Percentiles rank a stretch among this genome's conserved stretches.
Evolutionary conservation across 2,888 invertebrate species (phyloP).

Genomic region (Drosophila aldrichi): DNA sequence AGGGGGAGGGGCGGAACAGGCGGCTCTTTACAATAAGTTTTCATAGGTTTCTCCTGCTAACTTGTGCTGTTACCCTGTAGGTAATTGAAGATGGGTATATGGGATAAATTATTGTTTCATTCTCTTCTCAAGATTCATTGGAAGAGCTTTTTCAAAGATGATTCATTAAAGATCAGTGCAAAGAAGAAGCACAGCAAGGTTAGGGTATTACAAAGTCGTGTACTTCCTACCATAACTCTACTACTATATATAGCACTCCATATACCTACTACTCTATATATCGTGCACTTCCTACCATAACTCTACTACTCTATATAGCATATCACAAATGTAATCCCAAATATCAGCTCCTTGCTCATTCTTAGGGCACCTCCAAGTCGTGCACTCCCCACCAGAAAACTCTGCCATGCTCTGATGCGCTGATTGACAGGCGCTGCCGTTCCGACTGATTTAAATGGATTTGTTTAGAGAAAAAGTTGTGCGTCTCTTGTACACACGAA

Average conservation of each 20-base stretch:
- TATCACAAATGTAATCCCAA: too few relatives aligned
- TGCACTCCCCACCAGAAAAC: background rate
- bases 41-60: constrained; percentile 22
- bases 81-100: background rate
- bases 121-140: too few relatives aligned
- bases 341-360: too few relatives aligned
- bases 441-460: constrained; percentile 54
- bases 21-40: constrained; percentile 47
- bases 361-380: background rate
- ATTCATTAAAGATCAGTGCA: too few relatives aligned
- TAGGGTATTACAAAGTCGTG: background rate
- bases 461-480: constrained; percentile 62
- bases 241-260: too few relatives aligned
- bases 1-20: background rate
- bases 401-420: constrained; percentile 23
- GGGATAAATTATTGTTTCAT: too few relatives aligned
- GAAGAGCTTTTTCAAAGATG: too few relatives aligned
- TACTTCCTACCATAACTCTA: background rate
- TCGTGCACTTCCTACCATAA: too few relatives aligned
- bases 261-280: too few relatives aligned
- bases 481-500: constrained; percentile 27
- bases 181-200: too few relatives aligned
- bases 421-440: constrained; percentile 49
- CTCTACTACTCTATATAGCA: too few relatives aligned
- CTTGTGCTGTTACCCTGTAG: background rate